These are phyloP conservation scores for Dermolepida albohirtum DNA, from an alignment of 2,888 invertebrate species.

Conservation along the genomic window DNA sequence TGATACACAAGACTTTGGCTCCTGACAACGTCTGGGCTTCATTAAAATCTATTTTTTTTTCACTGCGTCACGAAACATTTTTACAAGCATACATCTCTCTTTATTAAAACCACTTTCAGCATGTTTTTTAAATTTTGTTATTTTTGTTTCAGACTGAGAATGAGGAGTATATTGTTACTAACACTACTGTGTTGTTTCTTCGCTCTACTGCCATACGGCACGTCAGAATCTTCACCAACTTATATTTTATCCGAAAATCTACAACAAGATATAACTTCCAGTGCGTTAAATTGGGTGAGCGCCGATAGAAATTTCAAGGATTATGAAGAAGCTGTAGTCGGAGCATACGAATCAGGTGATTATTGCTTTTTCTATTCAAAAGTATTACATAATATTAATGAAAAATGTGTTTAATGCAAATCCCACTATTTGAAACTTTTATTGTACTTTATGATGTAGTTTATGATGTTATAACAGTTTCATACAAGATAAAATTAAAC, in stretches of 20 bases:
- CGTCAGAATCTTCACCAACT: conserved; percentile 54
- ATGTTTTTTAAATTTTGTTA: conserved; percentile 3
- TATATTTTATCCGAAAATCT: conserved; percentile 61
- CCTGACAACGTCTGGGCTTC: too few relatives aligned
- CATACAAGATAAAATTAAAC: too few relatives aligned
- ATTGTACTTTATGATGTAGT: too few relatives aligned
- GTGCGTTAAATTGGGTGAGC: conserved; percentile 81
- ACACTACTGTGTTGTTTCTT: conserved; percentile 43
- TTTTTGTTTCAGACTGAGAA: conserved; percentile 47
- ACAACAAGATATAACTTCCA: conserved; percentile 82
- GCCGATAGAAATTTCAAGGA: conserved; percentile 63
- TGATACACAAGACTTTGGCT: too few relatives aligned
- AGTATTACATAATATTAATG: not conserved
- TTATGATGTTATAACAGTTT: too few relatives aligned
- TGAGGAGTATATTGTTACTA: conserved; percentile 45
- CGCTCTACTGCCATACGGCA: conserved; percentile 24
- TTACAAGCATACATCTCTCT: too few relatives aligned
- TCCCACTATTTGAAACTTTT: too few relatives aligned
- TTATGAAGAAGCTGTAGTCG: conserved; percentile 76
- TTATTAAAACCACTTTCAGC: too few relatives aligned
- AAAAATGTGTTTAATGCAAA: too few relatives aligned
- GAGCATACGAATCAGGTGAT: conserved; percentile 63
- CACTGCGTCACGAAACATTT: too few relatives aligned
- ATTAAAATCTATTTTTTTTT: too few relatives aligned
- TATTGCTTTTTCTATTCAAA: conserved; percentile 3